Base-by-base conservation (phyloP, 2,113 vertebrate genomes). In the Tiliqua scincoides region DNA sequence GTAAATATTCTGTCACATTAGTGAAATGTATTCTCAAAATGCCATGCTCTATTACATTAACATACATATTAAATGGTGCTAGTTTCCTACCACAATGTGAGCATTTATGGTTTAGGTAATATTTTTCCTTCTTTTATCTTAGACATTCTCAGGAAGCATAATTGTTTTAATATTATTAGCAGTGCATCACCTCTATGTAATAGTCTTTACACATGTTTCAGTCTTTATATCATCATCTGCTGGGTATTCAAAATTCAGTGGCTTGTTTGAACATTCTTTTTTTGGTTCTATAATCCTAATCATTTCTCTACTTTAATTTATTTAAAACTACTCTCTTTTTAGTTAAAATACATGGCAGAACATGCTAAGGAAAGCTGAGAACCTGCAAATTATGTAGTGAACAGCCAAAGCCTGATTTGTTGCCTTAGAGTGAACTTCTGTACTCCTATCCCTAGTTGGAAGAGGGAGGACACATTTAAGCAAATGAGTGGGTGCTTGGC, bases 331-430 rank as follows among this genome's bases (percentile, higher is more conserved):
- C 21, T 88, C 23, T 1, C 25, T 54, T 78, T 61, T 72, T 9
- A 3, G 4, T 77, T 0, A 73, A 14, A 57, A 89, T 30, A 3
- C 0, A 0, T 32, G 54, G 30, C 40, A 32, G 77, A 32, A 52
- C 14, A 2, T 18, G 85, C 23, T 10, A 57, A 32, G 7, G n/a
- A 82, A 80, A 48, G 0, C 25, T 85, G 25, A 65, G 48, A 12
- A 8, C 3, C n/a, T n/a, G 1, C 20, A 83, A 59, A 7, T 40
- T 40, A 74, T 71, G 2, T 18, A 1, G 0, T 10, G 37, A 12
- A 63, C 48, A 0, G 0, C 5, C 6, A 23, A 32, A 10, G 0
- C 6, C 18, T 2, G 0, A 2, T 6, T 48, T n/a, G n/a, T n/a
- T n/a, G n/a, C n/a, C n/a, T n/a, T 10, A 40, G 30, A 70, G 1